phyloP scores from a whole-genome alignment of 2,797 vertebrate genomes.

The Acomys russatus region DNA sequence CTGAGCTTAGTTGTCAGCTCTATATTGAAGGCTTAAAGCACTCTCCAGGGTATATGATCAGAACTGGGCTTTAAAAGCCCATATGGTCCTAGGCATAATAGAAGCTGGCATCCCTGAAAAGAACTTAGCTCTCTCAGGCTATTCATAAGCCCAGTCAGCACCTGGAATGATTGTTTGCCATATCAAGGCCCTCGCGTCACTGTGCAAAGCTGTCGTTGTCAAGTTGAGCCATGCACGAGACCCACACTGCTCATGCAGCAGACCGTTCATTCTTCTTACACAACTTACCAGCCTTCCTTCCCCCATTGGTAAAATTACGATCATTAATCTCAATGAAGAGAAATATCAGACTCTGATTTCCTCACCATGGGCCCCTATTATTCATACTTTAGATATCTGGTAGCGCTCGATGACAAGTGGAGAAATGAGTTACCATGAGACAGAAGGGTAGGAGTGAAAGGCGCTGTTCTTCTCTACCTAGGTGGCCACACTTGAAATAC shows the following conservation, averaged over 20 bases:
- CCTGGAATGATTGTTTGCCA: neutral
- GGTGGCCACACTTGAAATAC: neutral
- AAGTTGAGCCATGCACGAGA: conserved; percentile 51
- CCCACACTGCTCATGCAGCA: conserved; percentile 6
- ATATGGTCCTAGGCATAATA: neutral
- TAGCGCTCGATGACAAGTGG: conserved; percentile 68
- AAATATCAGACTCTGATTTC: conserved; percentile 76
- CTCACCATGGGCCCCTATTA: conserved; percentile 75
- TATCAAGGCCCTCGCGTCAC: neutral
- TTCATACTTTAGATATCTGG: conserved; percentile 83
- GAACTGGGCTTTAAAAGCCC: neutral
- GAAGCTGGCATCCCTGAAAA: neutral
- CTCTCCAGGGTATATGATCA: neutral
- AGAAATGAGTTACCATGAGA: conserved; percentile 54
- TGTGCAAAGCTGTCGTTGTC: conserved; percentile 5
- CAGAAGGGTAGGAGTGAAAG: neutral
- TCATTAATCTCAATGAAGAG: conserved; percentile 83
- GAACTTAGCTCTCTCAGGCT: neutral
- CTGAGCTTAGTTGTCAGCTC: neutral
- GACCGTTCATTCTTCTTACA: conserved; percentile 75
- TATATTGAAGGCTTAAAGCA: neutral
- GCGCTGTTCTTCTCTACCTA: neutral
- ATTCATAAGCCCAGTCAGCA: neutral
- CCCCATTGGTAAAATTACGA: conserved; percentile 74
- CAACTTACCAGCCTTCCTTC: neutral